Conservation (phyloP, 2,888 invertebrate genomes). For the Digitonthophagus gazella region DNA sequence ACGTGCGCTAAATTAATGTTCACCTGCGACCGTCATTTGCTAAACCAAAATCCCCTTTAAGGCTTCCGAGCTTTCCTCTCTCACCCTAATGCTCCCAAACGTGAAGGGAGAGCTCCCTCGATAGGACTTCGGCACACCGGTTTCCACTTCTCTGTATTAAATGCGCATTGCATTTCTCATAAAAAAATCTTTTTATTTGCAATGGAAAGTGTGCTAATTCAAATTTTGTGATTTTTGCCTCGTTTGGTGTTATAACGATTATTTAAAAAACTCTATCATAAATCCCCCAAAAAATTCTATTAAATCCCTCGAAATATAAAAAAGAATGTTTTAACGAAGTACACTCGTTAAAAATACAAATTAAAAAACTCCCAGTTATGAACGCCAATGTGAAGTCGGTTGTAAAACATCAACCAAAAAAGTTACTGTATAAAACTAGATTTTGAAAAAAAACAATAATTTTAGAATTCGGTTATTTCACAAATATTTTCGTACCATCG, state of each 20-base stretch:
- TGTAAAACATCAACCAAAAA: not conserved
- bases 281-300: too few relatives aligned
- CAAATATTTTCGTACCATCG: not conserved
- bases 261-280: too few relatives aligned
- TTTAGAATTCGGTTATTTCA: not conserved
- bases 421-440: too few relatives aligned
- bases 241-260: not conserved
- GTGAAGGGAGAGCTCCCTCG: not conserved
- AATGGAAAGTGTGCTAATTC: not conserved
- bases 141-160: not conserved
- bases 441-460: too few relatives aligned
- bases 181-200: not conserved
- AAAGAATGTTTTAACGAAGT: not conserved
- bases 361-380: too few relatives aligned
- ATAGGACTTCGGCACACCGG: not conserved
- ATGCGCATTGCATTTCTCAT: not conserved
- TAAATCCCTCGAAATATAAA: not conserved
- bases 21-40: constrained; percentile 16
- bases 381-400: not conserved
- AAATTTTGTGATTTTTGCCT: not conserved
- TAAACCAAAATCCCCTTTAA: constrained; percentile 13
- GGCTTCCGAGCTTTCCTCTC: constrained; percentile 2
- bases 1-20: constrained; percentile 14
- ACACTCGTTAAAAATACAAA: not conserved
- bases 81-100: constrained; percentile 2